Evolutionary conservation across 2,888 invertebrate genomes (phyloP).

Genomic region (Emmelina monodactyla): DNA sequence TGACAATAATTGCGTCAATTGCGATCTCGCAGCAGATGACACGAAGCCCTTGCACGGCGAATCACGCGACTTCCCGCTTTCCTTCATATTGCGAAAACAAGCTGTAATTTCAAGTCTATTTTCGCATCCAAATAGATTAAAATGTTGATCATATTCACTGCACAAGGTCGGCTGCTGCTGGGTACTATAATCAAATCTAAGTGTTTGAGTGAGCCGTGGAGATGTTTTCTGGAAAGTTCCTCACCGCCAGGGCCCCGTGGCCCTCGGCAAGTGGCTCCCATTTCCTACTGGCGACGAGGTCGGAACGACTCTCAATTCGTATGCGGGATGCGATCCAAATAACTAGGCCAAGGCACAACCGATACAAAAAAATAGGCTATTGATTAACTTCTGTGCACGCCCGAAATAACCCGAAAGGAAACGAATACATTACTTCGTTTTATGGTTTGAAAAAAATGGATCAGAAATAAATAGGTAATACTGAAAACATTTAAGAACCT

Average conservation of each 20-base stretch:
- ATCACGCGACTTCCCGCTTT: background rate
- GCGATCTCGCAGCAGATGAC: background rate
- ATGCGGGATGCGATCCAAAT: constrained; percentile 1
- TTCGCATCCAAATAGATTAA: background rate
- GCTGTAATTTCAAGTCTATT: background rate
- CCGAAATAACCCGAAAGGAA: too few species aligned
- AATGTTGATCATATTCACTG: too few species aligned
- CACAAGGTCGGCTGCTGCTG: too few species aligned
- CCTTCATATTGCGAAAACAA: background rate
- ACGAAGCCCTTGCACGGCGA: background rate
- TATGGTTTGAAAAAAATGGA: too few species aligned
- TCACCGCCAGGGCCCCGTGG: too few species aligned
- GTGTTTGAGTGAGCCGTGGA: too few species aligned
- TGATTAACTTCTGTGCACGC: background rate
- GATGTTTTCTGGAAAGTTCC: too few species aligned
- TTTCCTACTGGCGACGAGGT: constrained; percentile 1
- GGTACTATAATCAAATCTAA: too few species aligned
- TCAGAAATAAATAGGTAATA: too few species aligned
- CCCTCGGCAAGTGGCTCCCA: background rate
- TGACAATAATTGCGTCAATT: background rate
- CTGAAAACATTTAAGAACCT: too few species aligned
- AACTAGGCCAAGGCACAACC: background rate
- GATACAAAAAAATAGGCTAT: background rate
- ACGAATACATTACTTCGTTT: too few species aligned
- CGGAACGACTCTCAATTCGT: background rate